Percentiles rank a stretch among this genome's conserved stretches.
These are phyloP conservation scores for Euspilapteryx auroguttella DNA, from an alignment of 2,888 invertebrate species.

Conservation along the genomic window DNA sequence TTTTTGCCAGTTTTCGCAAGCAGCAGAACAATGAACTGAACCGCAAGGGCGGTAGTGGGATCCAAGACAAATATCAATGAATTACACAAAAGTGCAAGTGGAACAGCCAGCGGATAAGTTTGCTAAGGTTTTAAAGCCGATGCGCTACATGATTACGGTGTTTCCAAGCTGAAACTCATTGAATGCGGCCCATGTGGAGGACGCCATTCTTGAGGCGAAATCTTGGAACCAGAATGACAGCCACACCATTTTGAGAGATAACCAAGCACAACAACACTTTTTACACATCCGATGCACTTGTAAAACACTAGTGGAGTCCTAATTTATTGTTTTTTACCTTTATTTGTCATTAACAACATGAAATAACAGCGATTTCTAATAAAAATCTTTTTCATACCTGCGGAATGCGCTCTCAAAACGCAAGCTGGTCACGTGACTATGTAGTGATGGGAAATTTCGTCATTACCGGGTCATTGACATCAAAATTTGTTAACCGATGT, in stretches of 20 bases:
- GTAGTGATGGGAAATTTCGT: slow-evolving; percentile 33
- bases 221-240: slow-evolving; percentile 67
- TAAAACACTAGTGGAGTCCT: slow-evolving; percentile 24
- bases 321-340: slow-evolving; percentile 34
- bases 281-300: slow-evolving; percentile 30
- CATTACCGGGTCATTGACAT: too few relatives aligned
- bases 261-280: slow-evolving; percentile 34
- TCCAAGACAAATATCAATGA: slow-evolving; percentile 14
- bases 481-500: too few relatives aligned
- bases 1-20: slow-evolving; percentile 25
- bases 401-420: slow-evolving; percentile 70
- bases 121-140: too few relatives aligned
- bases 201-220: slow-evolving; percentile 74
- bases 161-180: slow-evolving; percentile 39
- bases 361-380: slow-evolving; percentile 40
- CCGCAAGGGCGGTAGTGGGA: slow-evolving; percentile 26
- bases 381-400: slow-evolving; percentile 65
- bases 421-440: slow-evolving; percentile 69
- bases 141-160: slow-evolving; percentile 42
- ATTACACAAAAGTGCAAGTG: too few relatives aligned
- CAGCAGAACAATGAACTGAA: slow-evolving; percentile 41
- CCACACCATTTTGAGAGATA: slow-evolving; percentile 39
- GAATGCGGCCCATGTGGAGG: slow-evolving; percentile 68
- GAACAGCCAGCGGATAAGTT: too few relatives aligned
- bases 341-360: slow-evolving; percentile 28